These are phyloP conservation scores for Catharus ustulatus DNA, from an alignment of 2,797 vertebrate species.

Conservation along the genomic window DNA sequence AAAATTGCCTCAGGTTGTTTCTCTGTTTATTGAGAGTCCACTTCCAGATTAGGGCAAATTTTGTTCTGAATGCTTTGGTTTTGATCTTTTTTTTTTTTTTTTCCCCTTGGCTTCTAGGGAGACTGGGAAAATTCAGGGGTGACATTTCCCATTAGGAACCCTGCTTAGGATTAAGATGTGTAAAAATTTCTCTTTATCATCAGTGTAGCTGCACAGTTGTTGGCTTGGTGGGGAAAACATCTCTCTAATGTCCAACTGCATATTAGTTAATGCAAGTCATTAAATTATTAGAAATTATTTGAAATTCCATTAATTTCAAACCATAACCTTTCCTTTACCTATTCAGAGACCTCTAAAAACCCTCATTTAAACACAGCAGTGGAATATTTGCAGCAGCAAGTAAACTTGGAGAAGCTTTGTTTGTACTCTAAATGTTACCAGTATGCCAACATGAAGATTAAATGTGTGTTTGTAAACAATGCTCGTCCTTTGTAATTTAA, in stretches of 20 bases:
- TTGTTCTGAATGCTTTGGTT: not conserved
- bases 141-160: not conserved
- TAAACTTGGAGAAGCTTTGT: not conserved
- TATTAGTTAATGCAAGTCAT: not conserved
- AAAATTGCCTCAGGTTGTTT: not conserved
- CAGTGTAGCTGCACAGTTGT: not conserved
- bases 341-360: not conserved
- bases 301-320: not conserved
- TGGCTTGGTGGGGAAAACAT: accelerated
- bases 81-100: not conserved
- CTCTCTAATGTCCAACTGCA: not conserved
- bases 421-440: not conserved
- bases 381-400: not conserved
- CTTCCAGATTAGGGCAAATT: not conserved
- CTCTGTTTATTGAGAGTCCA: not conserved
- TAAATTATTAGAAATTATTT: not conserved
- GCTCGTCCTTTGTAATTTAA: not conserved
- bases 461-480: not conserved
- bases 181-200: not conserved
- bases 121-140: not conserved
- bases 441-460: not conserved
- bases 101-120: not conserved
- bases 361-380: not conserved
- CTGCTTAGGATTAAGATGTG: not conserved
- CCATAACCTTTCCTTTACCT: not conserved